Percentiles rank a stretch among this genome's conserved stretches.
These are phyloP conservation scores for Stenchaetothrips biformis DNA, from an alignment of 2,888 invertebrate genomes.

Conservation along the genomic window DNA sequence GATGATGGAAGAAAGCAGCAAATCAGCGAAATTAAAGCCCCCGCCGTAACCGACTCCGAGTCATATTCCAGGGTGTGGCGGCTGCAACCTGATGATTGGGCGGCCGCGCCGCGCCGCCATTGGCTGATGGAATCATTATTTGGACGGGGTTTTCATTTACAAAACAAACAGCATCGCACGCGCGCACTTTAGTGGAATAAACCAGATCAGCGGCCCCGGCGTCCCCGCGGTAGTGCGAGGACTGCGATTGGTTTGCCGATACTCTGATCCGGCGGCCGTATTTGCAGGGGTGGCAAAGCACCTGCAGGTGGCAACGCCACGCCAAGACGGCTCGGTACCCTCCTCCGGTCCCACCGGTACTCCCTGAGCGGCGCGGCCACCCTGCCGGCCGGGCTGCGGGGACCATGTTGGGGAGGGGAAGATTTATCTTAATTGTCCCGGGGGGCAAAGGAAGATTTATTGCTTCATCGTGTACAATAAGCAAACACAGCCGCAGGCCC, in stretches of 20 bases:
- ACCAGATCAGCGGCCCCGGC: neutral
- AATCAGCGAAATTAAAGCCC: neutral
- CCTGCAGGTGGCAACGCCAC: too few species aligned
- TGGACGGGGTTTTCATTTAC: neutral
- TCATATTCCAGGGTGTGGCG: neutral
- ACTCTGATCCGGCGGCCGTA: neutral
- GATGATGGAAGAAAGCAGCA: too few species aligned
- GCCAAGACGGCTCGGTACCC: too few species aligned
- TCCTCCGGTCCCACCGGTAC: too few species aligned
- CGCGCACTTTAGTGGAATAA: neutral
- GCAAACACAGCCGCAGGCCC: neutral
- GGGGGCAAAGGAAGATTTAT: conserved; percentile 12
- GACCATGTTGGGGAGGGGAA: neutral
- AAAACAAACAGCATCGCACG: neutral
- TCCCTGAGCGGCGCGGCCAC: neutral
- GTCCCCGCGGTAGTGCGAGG: neutral
- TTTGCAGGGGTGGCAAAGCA: neutral
- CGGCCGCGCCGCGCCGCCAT: neutral
- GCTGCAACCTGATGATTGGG: neutral
- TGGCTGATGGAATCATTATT: neutral
- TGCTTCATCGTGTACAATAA: conserved; percentile 24
- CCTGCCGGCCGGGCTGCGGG: neutral
- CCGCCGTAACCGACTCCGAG: neutral
- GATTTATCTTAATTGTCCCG: conserved; percentile 23
- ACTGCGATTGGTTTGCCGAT: neutral